Evolutionary conservation across 2,797 vertebrate species (phyloP), one percentile per base, ranked within the genome.

Genomic region (Phoebastria nigripes): DNA sequence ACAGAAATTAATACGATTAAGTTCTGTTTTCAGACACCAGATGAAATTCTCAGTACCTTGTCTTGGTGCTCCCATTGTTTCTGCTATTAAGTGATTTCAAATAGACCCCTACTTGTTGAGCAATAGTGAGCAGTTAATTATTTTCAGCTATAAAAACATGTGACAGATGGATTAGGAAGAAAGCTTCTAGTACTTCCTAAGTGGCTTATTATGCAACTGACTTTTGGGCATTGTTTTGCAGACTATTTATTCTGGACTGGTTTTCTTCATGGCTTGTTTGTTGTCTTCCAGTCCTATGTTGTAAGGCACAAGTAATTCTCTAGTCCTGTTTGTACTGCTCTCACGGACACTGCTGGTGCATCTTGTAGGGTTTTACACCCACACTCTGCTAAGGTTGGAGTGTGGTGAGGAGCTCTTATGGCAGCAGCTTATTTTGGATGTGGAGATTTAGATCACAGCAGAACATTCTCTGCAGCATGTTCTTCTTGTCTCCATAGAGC

Each of bases 111-210:
- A 31, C 67, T 85, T 96, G 90, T 95, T 96, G 85, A 91, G 91
- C 84, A 93, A 61, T 31, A 80, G 55, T 19, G 41, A 89, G 74
- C 73, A 91, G 92, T 96, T 96, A 87, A 96, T 96, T 94, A 92
- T 95, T 96, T 93, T 94, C 95, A 96, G 91, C 79, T 94, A 56
- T 90, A 88, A 96, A 91, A 82, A 22, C 95, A 95, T 80, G 90
- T 96, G 94, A 92, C 71, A 77, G 66, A 28, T 65, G 89, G 89
- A 94, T 92, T 93, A 92, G 33, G 62, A 70, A 94, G 92, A 94
- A 95, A 95, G 59, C 87, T 85, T 86, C 62, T 66, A 61, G 66
- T 62, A 31, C 87, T 91, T 87, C 63, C 44, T 94, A 96, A 90
- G 82, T 89, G 70, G 90, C 83, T 96, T 96, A 87, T 92, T 95